Evolutionary conservation across 2,113 vertebrate species (phyloP).

Genomic region (rat (Rattus norvegicus)): GRCr8 NC_086021.1:60363001-60363500

Average conservation of each 20-base stretch:
- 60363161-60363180: constrained; percentile 18
- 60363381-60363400: no score
- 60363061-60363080: constrained; percentile 24
- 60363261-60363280: not conserved
- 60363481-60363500: constrained; percentile 29
- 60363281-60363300: constrained; percentile 37
- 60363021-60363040: not conserved
- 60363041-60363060: not conserved
- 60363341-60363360: constrained; percentile 9
- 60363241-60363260: not conserved
- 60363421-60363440: not conserved
- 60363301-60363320: constrained; percentile 8
- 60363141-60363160: not conserved
- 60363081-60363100: not conserved
- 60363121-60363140: constrained; percentile 40
- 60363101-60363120: constrained; percentile 18
- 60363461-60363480: constrained; percentile 47
- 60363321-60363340: not conserved
- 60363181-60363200: not conserved
- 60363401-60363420: constrained; percentile 1
- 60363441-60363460: not conserved
- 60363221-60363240: not conserved
- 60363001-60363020: not conserved
- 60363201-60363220: not conserved
- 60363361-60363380: constrained; percentile 27